Evolutionary conservation across 2,797 vertebrate species (phyloP).

Genomic region (Neosalanx taihuensis): DNA sequence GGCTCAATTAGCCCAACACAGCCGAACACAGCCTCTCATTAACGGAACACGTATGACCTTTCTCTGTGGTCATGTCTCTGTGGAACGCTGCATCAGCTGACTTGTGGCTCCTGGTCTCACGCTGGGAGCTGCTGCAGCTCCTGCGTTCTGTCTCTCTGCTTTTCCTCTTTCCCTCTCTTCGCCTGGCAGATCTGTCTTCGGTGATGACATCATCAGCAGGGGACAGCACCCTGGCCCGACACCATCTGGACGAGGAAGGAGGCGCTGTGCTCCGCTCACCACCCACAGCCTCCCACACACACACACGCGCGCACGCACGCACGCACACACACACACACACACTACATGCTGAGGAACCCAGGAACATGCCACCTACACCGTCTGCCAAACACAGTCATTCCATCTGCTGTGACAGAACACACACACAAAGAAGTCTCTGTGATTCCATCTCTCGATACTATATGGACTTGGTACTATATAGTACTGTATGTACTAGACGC

Average conservation of each 20-base stretch:
- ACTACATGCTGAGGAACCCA: background rate
- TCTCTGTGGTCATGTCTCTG: constrained; percentile 16
- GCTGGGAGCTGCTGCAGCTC: background rate
- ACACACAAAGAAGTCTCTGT: background rate
- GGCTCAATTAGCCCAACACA: constrained; percentile 13
- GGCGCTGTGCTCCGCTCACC: background rate
- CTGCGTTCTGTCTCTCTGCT: background rate
- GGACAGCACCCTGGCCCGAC: constrained; percentile 42
- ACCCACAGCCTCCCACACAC: constrained; percentile 26
- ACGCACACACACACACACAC: constrained; percentile 20
- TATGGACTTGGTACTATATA: background rate
- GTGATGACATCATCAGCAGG: constrained; percentile 45
- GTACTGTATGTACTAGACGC: background rate
- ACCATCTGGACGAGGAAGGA: constrained; percentile 61
- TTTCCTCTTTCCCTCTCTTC: background rate
- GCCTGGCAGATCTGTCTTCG: constrained; percentile 14
- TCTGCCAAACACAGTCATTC: background rate
- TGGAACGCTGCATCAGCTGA: too few relatives aligned
- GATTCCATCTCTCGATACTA: background rate
- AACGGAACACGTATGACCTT: constrained; percentile 7
- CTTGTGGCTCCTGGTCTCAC: too few relatives aligned
- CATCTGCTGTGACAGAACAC: background rate
- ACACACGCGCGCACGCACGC: constrained; percentile 39
- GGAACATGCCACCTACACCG: background rate
- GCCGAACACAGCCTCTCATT: constrained; percentile 8